Evolutionary conservation across 1,140 invertebrate species (phyloP).

Genomic region (Zaprionus lachaisei): DNA sequence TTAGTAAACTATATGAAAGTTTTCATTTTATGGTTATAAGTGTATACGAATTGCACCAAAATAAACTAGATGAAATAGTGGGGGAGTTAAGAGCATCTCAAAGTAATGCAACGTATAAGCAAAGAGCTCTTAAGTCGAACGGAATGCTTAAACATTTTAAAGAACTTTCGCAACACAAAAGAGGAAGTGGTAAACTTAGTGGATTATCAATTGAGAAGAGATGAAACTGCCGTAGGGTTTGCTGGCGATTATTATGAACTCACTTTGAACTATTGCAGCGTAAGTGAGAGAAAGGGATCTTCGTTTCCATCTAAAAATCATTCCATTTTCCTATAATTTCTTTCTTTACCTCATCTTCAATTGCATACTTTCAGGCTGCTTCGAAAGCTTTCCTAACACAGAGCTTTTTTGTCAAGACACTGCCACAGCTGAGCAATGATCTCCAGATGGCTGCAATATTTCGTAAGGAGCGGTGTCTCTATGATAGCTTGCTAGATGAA

Average conservation of each 20-base stretch:
- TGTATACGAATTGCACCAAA: not conserved
- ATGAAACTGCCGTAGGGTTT: constrained; percentile 60
- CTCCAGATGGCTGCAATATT: constrained; percentile 59
- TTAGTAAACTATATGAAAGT: not conserved
- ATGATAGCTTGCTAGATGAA: constrained; percentile 49
- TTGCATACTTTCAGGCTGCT: constrained; percentile 61
- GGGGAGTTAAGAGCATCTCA: constrained; percentile 17
- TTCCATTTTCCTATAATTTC: not conserved
- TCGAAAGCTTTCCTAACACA: not conserved
- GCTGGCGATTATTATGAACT: constrained; percentile 73
- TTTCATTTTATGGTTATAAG: not conserved
- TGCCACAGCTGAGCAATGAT: constrained; percentile 63
- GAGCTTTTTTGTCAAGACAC: constrained; percentile 64
- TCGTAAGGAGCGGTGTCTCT: constrained; percentile 63
- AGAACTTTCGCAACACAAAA: constrained; percentile 7
- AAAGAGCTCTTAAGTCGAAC: constrained; percentile 54
- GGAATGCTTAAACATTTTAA: constrained; percentile 57
- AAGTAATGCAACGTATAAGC: constrained; percentile 56
- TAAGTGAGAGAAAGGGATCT: constrained; percentile 39
- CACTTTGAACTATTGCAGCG: constrained; percentile 45
- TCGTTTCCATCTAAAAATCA: not conserved
- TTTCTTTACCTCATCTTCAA: not conserved
- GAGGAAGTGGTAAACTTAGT: constrained; percentile 14
- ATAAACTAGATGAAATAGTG: not conserved
- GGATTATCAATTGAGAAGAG: constrained; percentile 38